These are phyloP conservation scores for Nasonovia ribisnigri DNA, from an alignment of 2,888 invertebrate genomes.

Conservation along the genomic window DNA sequence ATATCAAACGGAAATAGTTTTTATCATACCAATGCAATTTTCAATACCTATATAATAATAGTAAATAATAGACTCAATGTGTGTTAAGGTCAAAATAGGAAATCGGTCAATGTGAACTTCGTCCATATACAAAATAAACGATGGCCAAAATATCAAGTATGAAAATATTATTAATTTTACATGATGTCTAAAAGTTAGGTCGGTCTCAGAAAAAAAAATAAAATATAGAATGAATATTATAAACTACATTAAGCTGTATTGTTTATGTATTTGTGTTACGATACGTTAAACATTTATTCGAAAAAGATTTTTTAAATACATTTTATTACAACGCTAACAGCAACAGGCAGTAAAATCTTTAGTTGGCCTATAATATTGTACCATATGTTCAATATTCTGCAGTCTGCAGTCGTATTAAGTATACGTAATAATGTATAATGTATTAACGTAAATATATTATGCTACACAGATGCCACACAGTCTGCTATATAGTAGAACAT, in stretches of 20 bases:
- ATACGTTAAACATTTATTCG: background rate
- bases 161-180: background rate
- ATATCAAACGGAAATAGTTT: conserved; percentile 1
- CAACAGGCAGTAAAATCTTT: background rate
- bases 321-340: background rate
- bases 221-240: background rate
- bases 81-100: background rate
- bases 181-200: background rate
- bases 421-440: background rate
- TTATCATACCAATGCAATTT: background rate
- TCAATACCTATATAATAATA: background rate
- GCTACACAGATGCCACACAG: background rate
- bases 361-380: background rate
- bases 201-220: background rate
- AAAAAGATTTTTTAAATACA: background rate
- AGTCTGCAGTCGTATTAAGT: background rate
- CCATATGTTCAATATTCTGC: background rate
- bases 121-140: background rate
- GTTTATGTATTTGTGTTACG: background rate
- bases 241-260: background rate
- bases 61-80: background rate
- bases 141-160: background rate
- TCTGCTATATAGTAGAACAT: background rate
- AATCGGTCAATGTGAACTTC: background rate
- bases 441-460: background rate